Conservation (phyloP, 2,113 vertebrate genomes). For the Cyanocitta stelleri region DNA sequence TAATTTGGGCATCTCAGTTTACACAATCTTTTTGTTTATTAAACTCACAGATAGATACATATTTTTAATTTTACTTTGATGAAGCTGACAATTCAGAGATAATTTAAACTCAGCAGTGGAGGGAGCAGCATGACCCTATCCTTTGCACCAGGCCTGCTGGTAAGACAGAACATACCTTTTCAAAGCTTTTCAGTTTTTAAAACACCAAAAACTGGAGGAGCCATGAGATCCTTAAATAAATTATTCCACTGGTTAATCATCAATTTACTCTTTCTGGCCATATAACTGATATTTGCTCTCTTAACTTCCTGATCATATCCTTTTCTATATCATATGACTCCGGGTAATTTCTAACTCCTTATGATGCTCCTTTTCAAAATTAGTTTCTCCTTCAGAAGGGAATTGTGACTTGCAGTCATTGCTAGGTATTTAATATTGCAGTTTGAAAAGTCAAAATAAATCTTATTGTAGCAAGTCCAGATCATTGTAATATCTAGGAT, state of each 20-base stretch:
- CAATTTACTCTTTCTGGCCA: background rate
- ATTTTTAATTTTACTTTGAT: background rate
- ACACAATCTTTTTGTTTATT: background rate
- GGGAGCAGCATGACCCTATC: background rate
- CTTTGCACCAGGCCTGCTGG: background rate
- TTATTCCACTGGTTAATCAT: background rate
- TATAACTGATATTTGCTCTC: background rate
- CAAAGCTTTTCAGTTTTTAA: background rate
- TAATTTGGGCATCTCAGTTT: background rate
- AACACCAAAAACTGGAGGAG: background rate
- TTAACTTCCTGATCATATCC: background rate
- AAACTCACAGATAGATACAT: background rate
- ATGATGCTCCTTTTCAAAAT: background rate
- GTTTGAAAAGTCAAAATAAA: background rate
- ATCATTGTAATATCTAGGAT: background rate
- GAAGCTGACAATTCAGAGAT: background rate
- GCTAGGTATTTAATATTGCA: background rate
- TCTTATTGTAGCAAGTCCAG: background rate
- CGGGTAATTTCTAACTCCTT: background rate
- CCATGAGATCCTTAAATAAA: background rate
- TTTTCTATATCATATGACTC: background rate
- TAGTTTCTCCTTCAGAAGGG: background rate
- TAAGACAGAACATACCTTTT: background rate
- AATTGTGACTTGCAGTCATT: background rate
- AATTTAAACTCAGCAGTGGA: background rate